Evolutionary conservation across 2,888 invertebrate genomes (phyloP).

Genomic region (Platycnemis pennipes): DNA sequence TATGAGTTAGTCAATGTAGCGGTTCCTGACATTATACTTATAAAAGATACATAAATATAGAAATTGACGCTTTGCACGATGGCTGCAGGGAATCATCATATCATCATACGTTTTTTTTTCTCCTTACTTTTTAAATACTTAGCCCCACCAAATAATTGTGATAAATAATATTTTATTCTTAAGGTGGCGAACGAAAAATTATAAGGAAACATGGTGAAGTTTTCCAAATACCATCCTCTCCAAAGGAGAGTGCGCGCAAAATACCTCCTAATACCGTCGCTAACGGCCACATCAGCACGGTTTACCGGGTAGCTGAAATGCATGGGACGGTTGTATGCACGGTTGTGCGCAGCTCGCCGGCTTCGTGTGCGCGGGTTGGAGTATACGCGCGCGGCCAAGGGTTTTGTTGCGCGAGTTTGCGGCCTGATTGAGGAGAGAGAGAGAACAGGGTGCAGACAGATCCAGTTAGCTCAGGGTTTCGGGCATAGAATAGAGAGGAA

Average conservation of each 20-base stretch:
- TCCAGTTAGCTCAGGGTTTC: conserved; percentile 4
- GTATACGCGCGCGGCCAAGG: conserved; percentile 5
- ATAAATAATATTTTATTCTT: no score
- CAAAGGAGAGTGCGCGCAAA: not conserved
- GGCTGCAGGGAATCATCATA: no score
- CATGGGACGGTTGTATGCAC: conserved; percentile 48
- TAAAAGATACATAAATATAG: no score
- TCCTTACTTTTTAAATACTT: no score
- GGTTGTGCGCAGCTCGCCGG: not conserved
- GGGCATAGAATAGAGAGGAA: not conserved
- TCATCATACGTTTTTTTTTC: no score
- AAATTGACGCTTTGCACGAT: no score
- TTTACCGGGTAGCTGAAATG: conserved; percentile 63
- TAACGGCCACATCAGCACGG: conserved; percentile 53
- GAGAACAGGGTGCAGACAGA: not conserved
- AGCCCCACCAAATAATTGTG: no score
- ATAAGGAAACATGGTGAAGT: not conserved
- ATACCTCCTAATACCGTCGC: conserved; percentile 24
- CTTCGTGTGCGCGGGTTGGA: not conserved
- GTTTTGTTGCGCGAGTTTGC: conserved; percentile 62
- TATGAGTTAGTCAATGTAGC: no score
- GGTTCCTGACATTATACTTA: no score
- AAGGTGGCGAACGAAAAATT: no score
- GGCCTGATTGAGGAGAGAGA: conserved; percentile 38
- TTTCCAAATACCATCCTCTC: not conserved